Percentiles rank a stretch among this genome's conserved stretches.
Conservation (phyloP, 1,140 invertebrate genomes). For the Rhyzopertha dominica region DNA sequence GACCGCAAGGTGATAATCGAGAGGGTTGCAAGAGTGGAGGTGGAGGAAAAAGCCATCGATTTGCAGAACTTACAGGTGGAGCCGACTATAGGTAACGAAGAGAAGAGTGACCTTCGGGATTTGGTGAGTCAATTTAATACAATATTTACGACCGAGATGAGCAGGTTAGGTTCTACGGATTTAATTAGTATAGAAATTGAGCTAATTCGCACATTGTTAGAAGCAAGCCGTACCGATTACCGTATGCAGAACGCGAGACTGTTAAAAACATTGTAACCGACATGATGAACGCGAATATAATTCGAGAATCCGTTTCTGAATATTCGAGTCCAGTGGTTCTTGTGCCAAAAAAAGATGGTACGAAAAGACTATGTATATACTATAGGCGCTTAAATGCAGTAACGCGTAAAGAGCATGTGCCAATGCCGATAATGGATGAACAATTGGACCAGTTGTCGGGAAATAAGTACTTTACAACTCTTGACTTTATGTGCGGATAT, state of each 20-base stretch:
- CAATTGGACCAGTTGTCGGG: slow-evolving; percentile 22
- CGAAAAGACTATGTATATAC: slow-evolving; percentile 48
- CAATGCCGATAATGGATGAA: slow-evolving; percentile 32
- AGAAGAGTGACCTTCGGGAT: too few species aligned
- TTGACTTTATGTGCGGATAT: slow-evolving; percentile 21
- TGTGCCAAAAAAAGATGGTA: slow-evolving; percentile 48
- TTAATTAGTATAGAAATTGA: neutral
- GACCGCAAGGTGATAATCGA: neutral
- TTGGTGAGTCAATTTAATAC: slow-evolving; percentile 4
- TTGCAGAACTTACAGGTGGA: too few species aligned
- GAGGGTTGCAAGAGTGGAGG: neutral
- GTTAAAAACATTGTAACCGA: neutral
- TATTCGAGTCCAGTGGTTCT: slow-evolving; percentile 46
- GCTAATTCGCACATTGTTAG: neutral
- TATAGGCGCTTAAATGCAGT: slow-evolving; percentile 46
- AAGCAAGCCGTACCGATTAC: neutral
- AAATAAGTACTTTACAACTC: slow-evolving; percentile 24
- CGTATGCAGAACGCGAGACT: neutral
- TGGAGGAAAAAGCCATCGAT: too few species aligned
- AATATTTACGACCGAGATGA: neutral
- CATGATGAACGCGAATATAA: slow-evolving; percentile 27
- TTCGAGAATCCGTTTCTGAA: slow-evolving; percentile 31
- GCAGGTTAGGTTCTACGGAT: too few species aligned
- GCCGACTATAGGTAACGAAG: too few species aligned
- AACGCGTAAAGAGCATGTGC: slow-evolving; percentile 29